Base-by-base conservation (phyloP, 2,113 vertebrate species). In the Forbesichthys agassizii region DNA sequence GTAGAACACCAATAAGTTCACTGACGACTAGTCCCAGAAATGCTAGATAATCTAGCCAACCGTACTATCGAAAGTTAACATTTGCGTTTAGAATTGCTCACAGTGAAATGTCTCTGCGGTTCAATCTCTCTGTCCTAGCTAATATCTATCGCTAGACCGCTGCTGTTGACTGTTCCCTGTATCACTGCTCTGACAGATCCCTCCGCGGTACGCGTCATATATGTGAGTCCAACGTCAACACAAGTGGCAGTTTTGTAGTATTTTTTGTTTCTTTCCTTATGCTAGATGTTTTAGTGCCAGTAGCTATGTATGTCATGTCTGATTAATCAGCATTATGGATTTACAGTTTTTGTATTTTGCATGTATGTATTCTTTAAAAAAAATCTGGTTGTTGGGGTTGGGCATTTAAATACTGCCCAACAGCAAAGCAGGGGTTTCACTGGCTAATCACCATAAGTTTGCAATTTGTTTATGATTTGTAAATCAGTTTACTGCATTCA, bases 61-160 rank as follows among this genome's bases (percentile, higher is more conserved):
- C 66, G 74, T 82, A 84, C 68, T 90, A 88, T 86, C 90, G 58
- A 84, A 90, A 86, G 91, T 91, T 92, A 86, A 89, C 91, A 92
- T 93, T 89, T 76, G 91, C 86, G 71, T 86, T 76, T 64, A 27
- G 64, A 80, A 82, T 82, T 83, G 80, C 74, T 69, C 69, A 36
- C 75, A 13, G 71, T 75, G 60, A 81, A 81, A 78, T 74, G 80
- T 87, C 86, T 75, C 82, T 74, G 54, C 85, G 53, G 65, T 81
- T 48, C 49, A 78, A 48, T 48, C 74, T 65, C 80, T 68, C 80
- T 69, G 75, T 75, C 71, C 78, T 82, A 73, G 51, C 79, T 74
- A 77, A 61, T 63, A 60, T 76, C 75, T 79, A 64, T 68, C 76
- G 81, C 67, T 81, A 20, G 80, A 69, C 73, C 80, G 82, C 69